Conservation (phyloP, 2,888 invertebrate genomes). For the Andrena praecox region DNA sequence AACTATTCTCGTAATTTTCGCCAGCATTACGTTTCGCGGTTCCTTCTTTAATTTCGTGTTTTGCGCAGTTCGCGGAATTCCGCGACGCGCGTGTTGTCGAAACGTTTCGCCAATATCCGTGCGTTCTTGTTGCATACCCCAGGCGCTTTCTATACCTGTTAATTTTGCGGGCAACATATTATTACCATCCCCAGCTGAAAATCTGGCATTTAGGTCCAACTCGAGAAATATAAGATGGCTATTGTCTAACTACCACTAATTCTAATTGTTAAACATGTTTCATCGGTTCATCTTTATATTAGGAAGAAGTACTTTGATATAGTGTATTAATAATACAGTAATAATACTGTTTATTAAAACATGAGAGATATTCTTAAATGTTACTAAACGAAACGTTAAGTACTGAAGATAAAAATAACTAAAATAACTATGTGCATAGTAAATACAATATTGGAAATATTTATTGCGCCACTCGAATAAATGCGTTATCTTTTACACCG, state of each 20-base stretch:
- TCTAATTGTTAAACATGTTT: neutral
- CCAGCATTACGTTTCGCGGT: neutral
- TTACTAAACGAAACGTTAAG: no score
- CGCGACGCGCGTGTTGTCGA: neutral
- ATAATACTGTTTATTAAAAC: no score
- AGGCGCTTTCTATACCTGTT: neutral
- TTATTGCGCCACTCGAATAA: no score
- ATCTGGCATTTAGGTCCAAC: neutral
- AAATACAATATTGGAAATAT: no score
- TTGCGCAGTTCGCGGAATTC: neutral
- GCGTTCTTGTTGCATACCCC: neutral
- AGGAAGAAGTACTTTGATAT: neutral
- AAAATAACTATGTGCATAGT: no score
- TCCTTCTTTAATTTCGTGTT: neutral
- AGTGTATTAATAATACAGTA: no score
- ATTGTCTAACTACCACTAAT: neutral
- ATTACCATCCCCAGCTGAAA: neutral
- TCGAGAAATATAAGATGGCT: neutral
- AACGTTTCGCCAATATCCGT: slow-evolving; percentile 1
- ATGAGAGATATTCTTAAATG: no score
- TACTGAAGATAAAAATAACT: no score
- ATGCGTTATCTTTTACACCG: no score
- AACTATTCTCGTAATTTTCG: neutral
- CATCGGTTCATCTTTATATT: neutral
- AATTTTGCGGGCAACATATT: neutral